These are phyloP conservation scores for Prunella fulvescens DNA, from an alignment of 2,113 vertebrate species.

Conservation along the genomic window DNA sequence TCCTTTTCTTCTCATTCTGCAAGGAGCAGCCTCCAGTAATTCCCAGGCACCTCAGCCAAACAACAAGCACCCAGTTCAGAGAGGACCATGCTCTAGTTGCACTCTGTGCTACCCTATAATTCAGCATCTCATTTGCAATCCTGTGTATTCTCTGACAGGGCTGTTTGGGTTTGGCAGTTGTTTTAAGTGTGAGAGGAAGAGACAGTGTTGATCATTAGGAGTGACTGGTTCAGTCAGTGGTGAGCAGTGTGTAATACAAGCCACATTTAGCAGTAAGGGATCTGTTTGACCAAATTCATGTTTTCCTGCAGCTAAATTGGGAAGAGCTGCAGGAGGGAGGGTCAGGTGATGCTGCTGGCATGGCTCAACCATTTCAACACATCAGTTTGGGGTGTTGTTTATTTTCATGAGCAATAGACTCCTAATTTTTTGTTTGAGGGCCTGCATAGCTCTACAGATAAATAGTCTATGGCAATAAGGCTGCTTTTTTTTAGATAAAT, in stretches of 20 bases:
- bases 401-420: background rate
- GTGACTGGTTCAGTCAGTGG: background rate
- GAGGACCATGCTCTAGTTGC: background rate
- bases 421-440: background rate
- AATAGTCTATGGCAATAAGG: background rate
- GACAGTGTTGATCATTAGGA: background rate
- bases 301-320: background rate
- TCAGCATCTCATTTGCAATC: background rate
- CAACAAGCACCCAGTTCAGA: background rate
- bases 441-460: background rate
- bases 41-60: background rate
- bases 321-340: background rate
- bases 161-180: background rate
- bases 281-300: background rate
- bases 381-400: background rate
- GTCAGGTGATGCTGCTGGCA: background rate
- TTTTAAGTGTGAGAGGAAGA: background rate
- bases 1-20: background rate
- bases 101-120: background rate
- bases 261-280: background rate
- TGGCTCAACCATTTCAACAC: background rate
- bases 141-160: background rate
- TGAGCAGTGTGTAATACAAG: background rate
- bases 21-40: background rate
- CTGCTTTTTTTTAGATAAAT: background rate